Evolutionary conservation across 2,888 invertebrate genomes (phyloP), one percentile per base, ranked within the genome.

Genomic region (Stegophylla sp.): DNA sequence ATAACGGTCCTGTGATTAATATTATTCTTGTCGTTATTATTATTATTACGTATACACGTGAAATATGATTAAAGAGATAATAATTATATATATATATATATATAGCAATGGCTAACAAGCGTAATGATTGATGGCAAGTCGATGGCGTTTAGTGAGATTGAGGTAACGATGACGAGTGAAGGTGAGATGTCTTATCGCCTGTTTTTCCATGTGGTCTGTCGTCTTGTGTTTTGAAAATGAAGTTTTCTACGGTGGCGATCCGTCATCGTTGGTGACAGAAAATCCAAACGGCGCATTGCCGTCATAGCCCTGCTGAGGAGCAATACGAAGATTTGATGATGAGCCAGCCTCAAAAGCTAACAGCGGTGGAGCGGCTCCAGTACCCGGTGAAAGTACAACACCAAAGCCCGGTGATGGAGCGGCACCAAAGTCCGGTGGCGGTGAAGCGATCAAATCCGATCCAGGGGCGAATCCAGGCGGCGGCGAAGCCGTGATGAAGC

Each of bases 371-470:
- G 53, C 23, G 53, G 53, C n/a, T 3, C 34, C 34, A 23, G 26
- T 26, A 1, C 13, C 28, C 13, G 13, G 28, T 1, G 59, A n/a
- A 0, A 45, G n/a, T 4, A 15, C 17, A 15, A 9, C 63, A 7
- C 12, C 26, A 2, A 61, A 61, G 45, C 15, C 41, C 23, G 12
- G n/a, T 1, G 23, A 0, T 1, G 73, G 3, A 7, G 13, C 45
- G 7, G n/a, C 23, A 7, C 15, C 41, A 15, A 4, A 20, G 66
- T 10, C 1, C 15, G 28, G 48, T 15, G 74, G 23, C 23, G 74
- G 74, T 5, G 75, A 51, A 10, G 75, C 75, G 13, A 75, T 75
- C 51, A 75, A 23, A 12, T 64, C 41, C n/a, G 75, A 75, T 10
- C 64, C 75, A 26, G 75, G 75, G 0, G 23, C 51, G n/a, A 75